Evolutionary conservation across 2,888 invertebrate species (phyloP), one percentile per base, ranked within the genome.

Genomic region (Standfussiana lucernea): DNA sequence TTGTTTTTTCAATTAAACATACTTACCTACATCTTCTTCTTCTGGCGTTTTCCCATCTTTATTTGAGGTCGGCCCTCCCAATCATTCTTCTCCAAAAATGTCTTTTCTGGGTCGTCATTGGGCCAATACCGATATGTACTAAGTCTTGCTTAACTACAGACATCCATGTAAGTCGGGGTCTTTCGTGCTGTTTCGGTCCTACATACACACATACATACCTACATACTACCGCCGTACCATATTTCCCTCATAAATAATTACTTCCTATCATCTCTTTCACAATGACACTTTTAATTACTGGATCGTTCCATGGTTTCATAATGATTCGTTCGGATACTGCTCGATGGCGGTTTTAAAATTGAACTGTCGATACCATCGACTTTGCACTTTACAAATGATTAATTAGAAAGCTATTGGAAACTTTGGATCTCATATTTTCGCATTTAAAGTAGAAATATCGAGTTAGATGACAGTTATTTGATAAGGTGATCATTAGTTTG

Each of bases 321-420:
- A 79, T 62, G 73, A 61, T 45, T 77, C 65, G 21, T 53, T 18
- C 59, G 65, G 35, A 79, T 77, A 86, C 75, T 50, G 77, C 76
- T 59, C 61, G 53, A 56, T 76, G 67, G 84, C 86, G 75, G 47
- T 86, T 84, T 85, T 80, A 76, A 86, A 85, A 89, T 86, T 77
- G 84, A 82, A 84, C 82, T 84, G 88, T 79, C 85, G 66, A 75
- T 75, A 72, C 42, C 56, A 79, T 82, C 80, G 79, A 65, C 13
- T 80, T 74, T 75, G 68, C 80, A 76, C 76, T 89, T 77, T 56
- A 45, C 42, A 15, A 71, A 47, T 85, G 85, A 88, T 86, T 84
- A 79, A 89, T 85, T 83, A 67, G 72, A 71, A 82, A 69, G 53
- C 78, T 35, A 69, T 82, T 77, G 64, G 53, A 61, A 72, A 53